Percentiles rank a stretch among this genome's conserved stretches.
Evolutionary conservation across 2,113 vertebrate species (phyloP).

Genomic region (Anseranas semipalmata): DNA sequence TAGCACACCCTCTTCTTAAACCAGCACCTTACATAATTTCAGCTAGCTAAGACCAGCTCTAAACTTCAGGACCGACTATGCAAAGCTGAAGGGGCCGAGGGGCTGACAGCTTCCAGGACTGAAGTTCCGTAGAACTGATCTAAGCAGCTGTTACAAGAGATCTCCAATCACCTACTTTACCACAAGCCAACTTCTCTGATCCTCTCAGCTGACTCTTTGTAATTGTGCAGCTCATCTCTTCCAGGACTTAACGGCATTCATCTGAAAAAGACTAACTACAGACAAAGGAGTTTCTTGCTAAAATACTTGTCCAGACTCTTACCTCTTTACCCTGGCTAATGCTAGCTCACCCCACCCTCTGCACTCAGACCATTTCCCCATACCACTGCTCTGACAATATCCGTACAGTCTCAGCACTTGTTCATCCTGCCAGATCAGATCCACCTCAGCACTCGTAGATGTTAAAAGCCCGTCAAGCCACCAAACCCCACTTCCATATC

Average conservation of each 20-base stretch:
- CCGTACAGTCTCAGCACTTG: not conserved
- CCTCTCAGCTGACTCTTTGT: not conserved
- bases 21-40: not conserved
- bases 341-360: not conserved
- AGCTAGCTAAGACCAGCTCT: not conserved
- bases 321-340: not conserved
- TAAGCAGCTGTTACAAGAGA: not conserved
- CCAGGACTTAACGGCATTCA: not conserved
- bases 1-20: not conserved
- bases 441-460: not conserved
- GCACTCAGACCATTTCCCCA: not conserved
- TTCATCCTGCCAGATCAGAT: not conserved
- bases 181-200: not conserved
- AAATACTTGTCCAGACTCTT: not conserved
- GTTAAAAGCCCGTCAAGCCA: not conserved
- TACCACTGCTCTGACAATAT: not conserved
- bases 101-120: not conserved
- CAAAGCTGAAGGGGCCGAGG: not conserved
- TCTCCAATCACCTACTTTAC: not conserved
- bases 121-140: not conserved
- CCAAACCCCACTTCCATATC: not conserved
- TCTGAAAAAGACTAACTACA: not conserved
- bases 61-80: not conserved
- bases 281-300: not conserved
- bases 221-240: not conserved